Conservation (phyloP, 2,888 invertebrate genomes). For the Cephus runcator region DNA sequence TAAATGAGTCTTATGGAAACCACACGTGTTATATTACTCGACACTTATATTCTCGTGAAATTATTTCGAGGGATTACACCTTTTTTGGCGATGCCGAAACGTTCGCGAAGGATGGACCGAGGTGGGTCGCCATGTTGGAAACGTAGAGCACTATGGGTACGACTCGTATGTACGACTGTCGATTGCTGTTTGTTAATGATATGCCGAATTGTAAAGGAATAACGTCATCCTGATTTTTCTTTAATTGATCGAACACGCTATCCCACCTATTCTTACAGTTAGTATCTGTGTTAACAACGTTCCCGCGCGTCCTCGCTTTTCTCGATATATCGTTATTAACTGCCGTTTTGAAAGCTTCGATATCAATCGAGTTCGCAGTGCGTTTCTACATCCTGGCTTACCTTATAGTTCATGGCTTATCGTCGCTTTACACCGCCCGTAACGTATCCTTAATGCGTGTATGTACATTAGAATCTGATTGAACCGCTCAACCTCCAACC, state of each 20-base stretch:
- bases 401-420: constrained; percentile 28
- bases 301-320: not conserved
- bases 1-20: not conserved
- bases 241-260: not conserved
- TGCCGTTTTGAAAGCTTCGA: not conserved
- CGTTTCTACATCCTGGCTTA: not conserved
- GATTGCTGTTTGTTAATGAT: not conserved
- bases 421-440: constrained; percentile 25
- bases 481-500: constrained; percentile 55
- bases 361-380: not conserved
- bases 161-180: not conserved
- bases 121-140: not conserved
- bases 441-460: not conserved
- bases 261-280: not conserved
- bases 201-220: not conserved
- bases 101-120: not conserved
- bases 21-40: not conserved
- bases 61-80: not conserved
- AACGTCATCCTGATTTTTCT: not conserved
- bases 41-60: not conserved
- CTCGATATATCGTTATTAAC: not conserved
- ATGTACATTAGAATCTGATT: constrained; percentile 41
- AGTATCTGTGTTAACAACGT: not conserved
- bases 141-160: not conserved
- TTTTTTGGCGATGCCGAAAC: not conserved